Percentiles rank a stretch among this genome's conserved stretches.
phyloP scores from a whole-genome alignment of 2,797 vertebrate species.

The Falco columbarius region DNA sequence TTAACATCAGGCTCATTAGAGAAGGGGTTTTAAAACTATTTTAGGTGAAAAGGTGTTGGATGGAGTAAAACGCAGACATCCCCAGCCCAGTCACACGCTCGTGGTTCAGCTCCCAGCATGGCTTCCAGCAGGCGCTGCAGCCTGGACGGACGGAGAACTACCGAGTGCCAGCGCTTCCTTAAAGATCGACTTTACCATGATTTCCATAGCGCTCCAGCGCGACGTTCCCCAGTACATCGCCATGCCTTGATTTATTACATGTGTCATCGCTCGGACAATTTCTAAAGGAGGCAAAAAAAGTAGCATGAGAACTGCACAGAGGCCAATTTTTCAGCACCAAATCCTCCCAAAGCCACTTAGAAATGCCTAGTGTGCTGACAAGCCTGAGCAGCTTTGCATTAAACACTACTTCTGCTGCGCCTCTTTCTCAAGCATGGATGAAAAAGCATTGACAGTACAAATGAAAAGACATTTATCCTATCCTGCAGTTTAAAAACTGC shows the following conservation, averaged over 20 bases:
- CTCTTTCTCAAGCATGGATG: rapidly evolving
- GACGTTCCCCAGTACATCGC: conserved; percentile 99
- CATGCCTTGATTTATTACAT: conserved; percentile 98
- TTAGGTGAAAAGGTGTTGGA: background rate
- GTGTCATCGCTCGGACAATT: conserved; percentile 97
- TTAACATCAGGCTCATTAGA: rapidly evolving
- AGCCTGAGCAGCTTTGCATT: background rate
- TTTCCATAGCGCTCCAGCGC: conserved; percentile 98
- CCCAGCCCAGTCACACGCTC: background rate
- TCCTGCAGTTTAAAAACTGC: background rate
- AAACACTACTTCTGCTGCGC: rapidly evolving
- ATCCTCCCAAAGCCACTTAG: background rate
- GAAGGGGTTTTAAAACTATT: rapidly evolving
- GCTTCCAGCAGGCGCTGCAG: background rate
- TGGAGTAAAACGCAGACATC: rapidly evolving
- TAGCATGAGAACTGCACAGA: background rate
- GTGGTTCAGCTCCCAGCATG: background rate
- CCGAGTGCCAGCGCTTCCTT: rapidly evolving
- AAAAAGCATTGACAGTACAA: background rate
- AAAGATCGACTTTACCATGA: conserved; percentile 84
- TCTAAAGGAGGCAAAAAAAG: conserved; percentile 73
- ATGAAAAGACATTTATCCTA: rapidly evolving
- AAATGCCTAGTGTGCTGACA: rapidly evolving
- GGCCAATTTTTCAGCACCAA: background rate
- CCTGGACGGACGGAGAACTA: background rate